Base-by-base conservation (phyloP, 1,140 invertebrate species). In the Acromyrmex charruanus region DNA sequence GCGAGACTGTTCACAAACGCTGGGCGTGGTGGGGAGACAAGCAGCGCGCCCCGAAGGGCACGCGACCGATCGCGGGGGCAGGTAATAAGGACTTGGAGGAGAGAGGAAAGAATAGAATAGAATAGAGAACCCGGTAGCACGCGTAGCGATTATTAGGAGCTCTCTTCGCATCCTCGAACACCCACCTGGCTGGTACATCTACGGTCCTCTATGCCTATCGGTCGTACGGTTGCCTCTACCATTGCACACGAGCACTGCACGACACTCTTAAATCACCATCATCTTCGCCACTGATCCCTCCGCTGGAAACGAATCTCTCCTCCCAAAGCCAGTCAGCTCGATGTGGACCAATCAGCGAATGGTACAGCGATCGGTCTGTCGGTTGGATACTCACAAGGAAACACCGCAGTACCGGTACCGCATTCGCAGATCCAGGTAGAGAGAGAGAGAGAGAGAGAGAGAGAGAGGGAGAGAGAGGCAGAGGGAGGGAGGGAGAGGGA, bases 121-220 rank as follows among this genome's bases (percentile, higher is more conserved):
- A 18, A 59, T 28, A 31, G n/a, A 55, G 25, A 39, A 21, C 28
- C n/a, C 31, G 0, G 25, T 25, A 51, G 21, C 66, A 44, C 77
- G 53, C 51, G 63, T 49, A 9, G 35, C 9, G 49, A 79, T 66
- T 21, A 66, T 77, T 66, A 74, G 59, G 21, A 68, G 31, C 28
- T 25, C 3, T 39, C 28, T n/a, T 31, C 9, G 18, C 9, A 39
- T 49, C 6, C 14, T 39, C n/a, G 28, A 28, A 84, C 86, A 93
- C 92, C 92, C 87, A 95, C 94, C 95, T 94, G 93, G 91, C 84
- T 95, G 94, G 94, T 95, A 95, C 95, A 95, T 95, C 72, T 85
- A 91, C 94, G 93, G 91, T 94, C 92, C 93, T 92, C 89, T 89
- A 89, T 89, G 85, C 86, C 88, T 85, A 89, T 88, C 51, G 87